A percentile compares a stretch with the other conserved stretches of the same genome.
Evolutionary conservation across 2,888 invertebrate species (phyloP).

Genomic region (Timema podura): DNA sequence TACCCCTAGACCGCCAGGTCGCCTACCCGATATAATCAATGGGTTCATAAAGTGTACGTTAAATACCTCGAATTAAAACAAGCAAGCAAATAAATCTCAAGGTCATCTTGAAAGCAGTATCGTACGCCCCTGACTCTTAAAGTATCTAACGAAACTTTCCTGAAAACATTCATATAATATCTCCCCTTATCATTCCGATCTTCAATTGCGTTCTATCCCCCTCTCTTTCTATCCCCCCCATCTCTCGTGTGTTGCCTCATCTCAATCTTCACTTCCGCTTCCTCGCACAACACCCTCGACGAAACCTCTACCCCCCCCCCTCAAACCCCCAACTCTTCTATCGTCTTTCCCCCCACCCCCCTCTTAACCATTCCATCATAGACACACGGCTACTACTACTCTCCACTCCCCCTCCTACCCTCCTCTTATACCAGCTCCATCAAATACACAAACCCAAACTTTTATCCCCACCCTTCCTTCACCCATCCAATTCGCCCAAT

Average conservation of each 20-base stretch:
- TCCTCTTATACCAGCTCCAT: background rate
- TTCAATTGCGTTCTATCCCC: slow-evolving; percentile 5
- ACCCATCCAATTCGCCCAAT: too few species aligned
- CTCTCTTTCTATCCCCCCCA: slow-evolving; percentile 10
- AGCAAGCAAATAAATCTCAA: too few species aligned
- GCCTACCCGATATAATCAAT: too few species aligned
- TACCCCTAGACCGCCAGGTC: too few species aligned
- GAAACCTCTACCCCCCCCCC: slow-evolving; percentile 16
- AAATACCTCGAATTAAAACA: too few species aligned
- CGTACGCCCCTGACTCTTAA: too few species aligned
- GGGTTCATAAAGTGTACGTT: too few species aligned
- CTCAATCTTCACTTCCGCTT: slow-evolving; percentile 23
- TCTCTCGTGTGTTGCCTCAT: slow-evolving; percentile 10
- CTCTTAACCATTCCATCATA: background rate
- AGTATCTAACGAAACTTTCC: too few species aligned
- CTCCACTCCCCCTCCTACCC: background rate
- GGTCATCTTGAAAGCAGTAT: too few species aligned
- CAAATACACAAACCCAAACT: background rate
- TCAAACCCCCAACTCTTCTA: slow-evolving; percentile 12
- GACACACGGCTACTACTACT: background rate
- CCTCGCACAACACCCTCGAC: slow-evolving; percentile 23
- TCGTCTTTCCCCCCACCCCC: background rate
- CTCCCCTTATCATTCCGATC: too few species aligned
- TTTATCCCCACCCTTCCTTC: too few species aligned
- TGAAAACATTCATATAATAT: too few species aligned